Evolutionary conservation across 2,113 vertebrate species (phyloP).

Genomic region (Amphiprion percula): DNA sequence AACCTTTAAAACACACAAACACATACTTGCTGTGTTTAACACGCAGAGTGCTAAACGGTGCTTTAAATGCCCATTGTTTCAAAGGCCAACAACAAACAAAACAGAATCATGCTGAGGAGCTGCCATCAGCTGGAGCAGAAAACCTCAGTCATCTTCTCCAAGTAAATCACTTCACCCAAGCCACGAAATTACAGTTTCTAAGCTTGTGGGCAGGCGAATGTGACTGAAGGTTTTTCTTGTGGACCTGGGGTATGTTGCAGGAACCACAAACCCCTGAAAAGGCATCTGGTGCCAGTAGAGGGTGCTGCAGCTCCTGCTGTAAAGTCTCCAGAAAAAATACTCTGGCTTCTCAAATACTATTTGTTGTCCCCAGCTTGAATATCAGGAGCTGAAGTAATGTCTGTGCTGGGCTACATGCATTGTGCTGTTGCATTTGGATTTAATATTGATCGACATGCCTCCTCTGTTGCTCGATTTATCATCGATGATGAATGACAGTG

Average conservation of each 20-base stretch:
- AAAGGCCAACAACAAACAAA: slow-evolving; percentile 51
- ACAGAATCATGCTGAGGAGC: slow-evolving; percentile 43
- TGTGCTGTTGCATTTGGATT: slow-evolving; percentile 25
- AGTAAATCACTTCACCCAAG: slow-evolving; percentile 69
- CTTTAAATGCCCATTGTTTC: slow-evolving; percentile 43
- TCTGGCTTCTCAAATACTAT: background rate
- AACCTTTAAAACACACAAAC: background rate
- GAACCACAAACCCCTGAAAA: slow-evolving; percentile 72
- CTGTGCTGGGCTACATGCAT: slow-evolving; percentile 2
- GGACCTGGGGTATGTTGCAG: slow-evolving; percentile 73
- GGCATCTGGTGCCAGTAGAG: slow-evolving; percentile 71
- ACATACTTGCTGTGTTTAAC: slow-evolving; percentile 30
- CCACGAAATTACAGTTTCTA: slow-evolving; percentile 84
- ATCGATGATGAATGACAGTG: background rate
- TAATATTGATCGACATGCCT: background rate
- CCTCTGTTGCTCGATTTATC: slow-evolving; percentile 16
- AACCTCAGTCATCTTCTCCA: slow-evolving; percentile 64
- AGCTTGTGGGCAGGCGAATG: slow-evolving; percentile 80
- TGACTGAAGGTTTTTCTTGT: slow-evolving; percentile 80
- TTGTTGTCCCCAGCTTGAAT: slow-evolving; percentile 17
- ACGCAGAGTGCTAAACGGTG: slow-evolving; percentile 8
- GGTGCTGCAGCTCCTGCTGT: slow-evolving; percentile 67
- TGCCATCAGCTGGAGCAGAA: slow-evolving; percentile 66
- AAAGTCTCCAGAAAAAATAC: background rate
- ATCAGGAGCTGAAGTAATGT: background rate